Base-by-base conservation (phyloP, 2,113 vertebrate genomes). In the Argyrosomus japonicus region DNA sequence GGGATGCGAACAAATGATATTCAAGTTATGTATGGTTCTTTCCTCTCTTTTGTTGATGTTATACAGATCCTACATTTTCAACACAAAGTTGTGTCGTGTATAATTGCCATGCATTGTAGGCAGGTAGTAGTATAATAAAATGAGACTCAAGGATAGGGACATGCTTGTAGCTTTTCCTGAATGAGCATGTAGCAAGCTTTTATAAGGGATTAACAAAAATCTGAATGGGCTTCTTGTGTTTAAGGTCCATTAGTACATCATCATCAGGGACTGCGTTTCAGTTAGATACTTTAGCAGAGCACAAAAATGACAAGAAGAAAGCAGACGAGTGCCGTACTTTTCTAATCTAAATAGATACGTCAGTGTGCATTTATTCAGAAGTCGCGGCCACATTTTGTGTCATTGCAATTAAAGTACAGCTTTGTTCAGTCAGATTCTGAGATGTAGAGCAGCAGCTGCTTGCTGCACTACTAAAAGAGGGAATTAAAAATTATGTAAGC, bases 211-310 rank as follows among this genome's bases (percentile, higher is more conserved):
- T 75, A 64, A 75, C 3, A 64, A 64, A 5, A 25, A 56, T 68
- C 60, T 27, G 60, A 64, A 40, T 69, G 36, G 18, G 32, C 51
- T 65, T 56, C 68, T 19, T 6, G 51, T 25, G 6, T 67, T n/a
- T 29, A 10, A 40, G 10, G 50, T 47, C 77, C 68, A 64, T 77
- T 73, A 80, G 40, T 51, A 29, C 14, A 50, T 50, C 63, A 6
- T 43, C 48, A 45, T 23, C 29, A 80, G 47, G 3, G 18, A 25
- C 17, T 67, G 40, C 2, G 0, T 64, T 32, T 70, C 18, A 58
- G 7, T 32, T 40, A 5, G 19, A 29, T 63, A 36, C 58, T 56
- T 23, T 11, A 18, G 12, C 29, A 40, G 12, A 29, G 45, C 18
- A 43, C 40, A 48, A 81, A 77, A 62, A 29, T 29, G 11, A 47